Evolutionary conservation across 2,113 vertebrate species (phyloP), one percentile per base, ranked within the genome.

Genomic region (Sylvia atricapilla): DNA sequence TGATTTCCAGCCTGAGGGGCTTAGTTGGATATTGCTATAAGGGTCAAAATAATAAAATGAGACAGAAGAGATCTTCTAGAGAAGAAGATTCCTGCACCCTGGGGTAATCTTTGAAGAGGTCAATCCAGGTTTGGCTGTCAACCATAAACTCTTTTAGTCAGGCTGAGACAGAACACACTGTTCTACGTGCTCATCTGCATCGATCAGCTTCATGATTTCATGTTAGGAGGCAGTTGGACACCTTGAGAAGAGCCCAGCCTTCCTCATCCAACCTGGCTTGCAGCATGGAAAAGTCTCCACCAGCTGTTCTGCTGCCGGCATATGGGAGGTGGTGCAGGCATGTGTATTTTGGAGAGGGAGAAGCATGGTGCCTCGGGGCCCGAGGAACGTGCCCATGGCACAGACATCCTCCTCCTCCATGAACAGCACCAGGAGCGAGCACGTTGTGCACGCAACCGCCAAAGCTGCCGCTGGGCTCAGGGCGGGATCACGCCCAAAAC

Each of bases 361-460:
- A 94, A 97, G 85, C 75, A 70, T 50, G 82, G 70, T 80, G 87
- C 92, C 91, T 63, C 67, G 24, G 90, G 94, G 88, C 15, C 50
- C 0, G 2, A 60, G 83, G 72, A 96, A 77, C 44, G 2, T 60
- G 73, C 52, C 78, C 88, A 89, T 83, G 83, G 90, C 76, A 82
- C 66, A 72, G 79, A 25, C 43, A 3, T 22, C 85, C 64, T 94
- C 64, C 52, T 95, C 94, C 95, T 94, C 95, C 93, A 95, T 96
- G 68, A 93, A 87, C 94, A 23, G 64, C 85, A 90, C 83, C 76
- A 44, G 56, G 35, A 93, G 83, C 1, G 22, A 76, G 94, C 94
- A 96, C 94, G 95, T 97, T 97, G 90, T 74, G 72, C 94, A 97
- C 91, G 93, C 87, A 96, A 64, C 79, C 13, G 1, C 85, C 3